phyloP scores from a whole-genome alignment of 2,113 vertebrate species.

The Hypanus sabinus region DNA sequence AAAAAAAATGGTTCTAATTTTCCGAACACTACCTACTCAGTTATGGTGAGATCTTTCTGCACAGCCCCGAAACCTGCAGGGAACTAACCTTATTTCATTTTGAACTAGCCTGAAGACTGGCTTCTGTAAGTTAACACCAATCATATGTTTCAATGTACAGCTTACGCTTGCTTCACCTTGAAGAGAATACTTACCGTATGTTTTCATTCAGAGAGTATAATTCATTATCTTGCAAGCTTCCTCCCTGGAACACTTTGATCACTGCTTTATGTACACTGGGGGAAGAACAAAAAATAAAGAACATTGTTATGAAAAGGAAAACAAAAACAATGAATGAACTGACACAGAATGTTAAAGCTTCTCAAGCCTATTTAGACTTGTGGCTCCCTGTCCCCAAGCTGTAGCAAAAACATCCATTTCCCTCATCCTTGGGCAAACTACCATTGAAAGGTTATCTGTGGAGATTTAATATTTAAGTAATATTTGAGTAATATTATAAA shows the following conservation, averaged over 20 bases:
- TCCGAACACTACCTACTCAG: too few species aligned
- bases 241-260: conserved; percentile 88
- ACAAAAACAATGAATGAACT: background rate
- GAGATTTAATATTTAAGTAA: too few species aligned
- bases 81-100: background rate
- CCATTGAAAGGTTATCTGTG: too few species aligned
- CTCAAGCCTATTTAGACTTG: background rate
- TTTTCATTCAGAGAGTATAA: conserved; percentile 84
- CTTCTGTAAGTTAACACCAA: background rate
- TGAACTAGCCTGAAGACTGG: background rate
- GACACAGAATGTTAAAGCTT: background rate
- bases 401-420: background rate
- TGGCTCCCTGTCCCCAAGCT: background rate
- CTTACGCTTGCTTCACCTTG: background rate
- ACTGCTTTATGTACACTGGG: conserved; percentile 85
- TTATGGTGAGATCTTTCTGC: too few species aligned
- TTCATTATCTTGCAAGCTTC: conserved; percentile 75
- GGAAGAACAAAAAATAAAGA: conserved; percentile 36
- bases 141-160: background rate
- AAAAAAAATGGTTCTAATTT: too few species aligned
- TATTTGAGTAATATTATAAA: too few species aligned
- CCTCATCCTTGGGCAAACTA: background rate
- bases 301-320: background rate
- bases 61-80: background rate
- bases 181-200: conserved; percentile 67